A percentile compares a stretch with the other conserved stretches of the same genome.
phyloP scores from a whole-genome alignment of 2,797 vertebrate genomes.

The Hemitrygon akajei region DNA sequence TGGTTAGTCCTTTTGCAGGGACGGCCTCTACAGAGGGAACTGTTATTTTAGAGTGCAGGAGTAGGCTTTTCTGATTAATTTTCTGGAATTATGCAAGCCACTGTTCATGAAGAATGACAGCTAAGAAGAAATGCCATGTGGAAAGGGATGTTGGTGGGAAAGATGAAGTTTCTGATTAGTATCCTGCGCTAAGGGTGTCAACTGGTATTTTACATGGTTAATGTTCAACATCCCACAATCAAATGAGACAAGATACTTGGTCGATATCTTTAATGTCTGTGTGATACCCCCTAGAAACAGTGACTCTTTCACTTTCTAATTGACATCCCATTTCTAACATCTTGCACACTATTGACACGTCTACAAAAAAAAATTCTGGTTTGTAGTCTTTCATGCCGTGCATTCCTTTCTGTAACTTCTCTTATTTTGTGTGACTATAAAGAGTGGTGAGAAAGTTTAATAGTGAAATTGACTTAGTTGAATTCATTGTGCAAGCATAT shows the following conservation, averaged over 20 bases:
- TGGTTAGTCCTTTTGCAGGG: no score
- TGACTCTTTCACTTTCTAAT: background rate
- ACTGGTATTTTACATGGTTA: no score
- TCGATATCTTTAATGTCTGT: background rate
- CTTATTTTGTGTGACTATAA: background rate
- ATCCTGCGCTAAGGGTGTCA: background rate
- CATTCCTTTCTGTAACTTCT: background rate
- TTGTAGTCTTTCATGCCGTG: background rate
- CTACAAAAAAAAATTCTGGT: background rate
- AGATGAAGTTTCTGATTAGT: background rate
- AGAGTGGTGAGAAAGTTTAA: background rate
- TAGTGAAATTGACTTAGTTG: background rate
- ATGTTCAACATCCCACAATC: background rate
- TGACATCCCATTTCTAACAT: background rate
- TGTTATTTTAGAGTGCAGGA: no score
- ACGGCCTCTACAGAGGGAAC: no score
- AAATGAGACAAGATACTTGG: background rate
- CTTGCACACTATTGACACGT: no score
- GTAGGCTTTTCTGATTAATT: no score
- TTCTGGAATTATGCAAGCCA: no score
- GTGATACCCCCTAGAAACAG: background rate
- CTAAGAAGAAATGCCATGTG: no score
- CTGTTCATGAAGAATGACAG: no score
- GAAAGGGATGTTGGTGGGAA: no score
- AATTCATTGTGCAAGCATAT: background rate